phyloP scores from a whole-genome alignment of 2,888 invertebrate species.

The Synanthedon andrenaeformis region DNA sequence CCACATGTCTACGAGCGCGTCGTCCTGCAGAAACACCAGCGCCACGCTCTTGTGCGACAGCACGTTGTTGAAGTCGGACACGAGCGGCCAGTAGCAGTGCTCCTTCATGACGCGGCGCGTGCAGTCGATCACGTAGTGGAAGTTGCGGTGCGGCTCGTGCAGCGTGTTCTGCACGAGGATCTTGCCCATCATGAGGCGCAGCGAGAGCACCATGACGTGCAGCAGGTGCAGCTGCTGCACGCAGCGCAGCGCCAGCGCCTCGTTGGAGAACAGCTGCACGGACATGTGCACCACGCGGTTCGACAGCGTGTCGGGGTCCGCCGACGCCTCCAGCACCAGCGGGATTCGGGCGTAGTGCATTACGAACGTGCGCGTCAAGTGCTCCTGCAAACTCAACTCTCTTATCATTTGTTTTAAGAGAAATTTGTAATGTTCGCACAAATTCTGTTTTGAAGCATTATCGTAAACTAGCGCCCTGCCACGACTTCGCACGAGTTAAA shows the following conservation, averaged over 20 bases:
- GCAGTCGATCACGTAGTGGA: constrained; percentile 94
- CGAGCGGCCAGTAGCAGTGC: constrained; percentile 98
- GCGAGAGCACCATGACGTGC: constrained; percentile 88
- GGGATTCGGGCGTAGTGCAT: constrained; percentile 96
- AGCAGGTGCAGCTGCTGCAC: constrained; percentile 89
- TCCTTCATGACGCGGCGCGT: constrained; percentile 93
- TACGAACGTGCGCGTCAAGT: constrained; percentile 93
- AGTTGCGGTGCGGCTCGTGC: constrained; percentile 83
- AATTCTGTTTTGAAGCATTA: no score
- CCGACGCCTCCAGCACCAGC: constrained; percentile 86
- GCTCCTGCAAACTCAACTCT: constrained; percentile 70
- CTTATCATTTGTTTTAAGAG: no score
- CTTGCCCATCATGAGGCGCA: constrained; percentile 93
- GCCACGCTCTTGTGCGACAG: constrained; percentile 94
- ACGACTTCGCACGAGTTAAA: no score
- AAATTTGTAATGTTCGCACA: no score
- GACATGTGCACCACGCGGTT: constrained; percentile 98
- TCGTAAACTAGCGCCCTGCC: no score
- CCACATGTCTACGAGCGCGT: constrained; percentile 94
- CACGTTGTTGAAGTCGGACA: constrained; percentile 96
- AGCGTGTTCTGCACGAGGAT: constrained; percentile 89
- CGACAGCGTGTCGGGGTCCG: constrained; percentile 90
- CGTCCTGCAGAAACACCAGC: constrained; percentile 87
- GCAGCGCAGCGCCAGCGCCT: constrained; percentile 90
- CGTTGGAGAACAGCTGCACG: constrained; percentile 96